phyloP scores from a whole-genome alignment of 2,113 vertebrate genomes.

The Phycodurus eques region DNA sequence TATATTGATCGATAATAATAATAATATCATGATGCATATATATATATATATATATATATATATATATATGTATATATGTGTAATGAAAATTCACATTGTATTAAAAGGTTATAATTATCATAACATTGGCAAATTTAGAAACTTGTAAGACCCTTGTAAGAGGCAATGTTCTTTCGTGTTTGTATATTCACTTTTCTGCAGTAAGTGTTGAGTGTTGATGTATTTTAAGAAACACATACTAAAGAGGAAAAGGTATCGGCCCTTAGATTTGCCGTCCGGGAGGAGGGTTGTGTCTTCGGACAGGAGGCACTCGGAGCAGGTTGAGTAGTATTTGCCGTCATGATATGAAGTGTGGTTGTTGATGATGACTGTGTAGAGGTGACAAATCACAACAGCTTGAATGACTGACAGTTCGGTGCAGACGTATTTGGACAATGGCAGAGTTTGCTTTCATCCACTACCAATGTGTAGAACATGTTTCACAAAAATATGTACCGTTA shows the following conservation, averaged over 20 bases:
- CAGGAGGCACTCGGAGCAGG: constrained; percentile 62
- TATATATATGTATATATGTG: too few relatives aligned
- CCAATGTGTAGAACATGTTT: background rate
- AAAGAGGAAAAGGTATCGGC: constrained; percentile 65
- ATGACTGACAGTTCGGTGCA: background rate
- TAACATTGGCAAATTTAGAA: too few relatives aligned
- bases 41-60: too few relatives aligned
- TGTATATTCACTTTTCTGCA: too few relatives aligned
- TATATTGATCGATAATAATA: too few relatives aligned
- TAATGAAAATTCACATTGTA: too few relatives aligned
- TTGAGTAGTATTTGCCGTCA: constrained; percentile 68
- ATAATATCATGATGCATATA: too few relatives aligned
- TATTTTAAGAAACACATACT: constrained; percentile 41
- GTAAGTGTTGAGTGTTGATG: background rate
- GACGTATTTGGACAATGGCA: background rate
- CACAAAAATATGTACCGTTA: background rate
- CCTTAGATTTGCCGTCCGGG: constrained; percentile 60
- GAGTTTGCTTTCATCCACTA: background rate
- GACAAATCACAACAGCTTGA: background rate
- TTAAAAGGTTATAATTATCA: too few relatives aligned
- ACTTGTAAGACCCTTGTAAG: too few relatives aligned
- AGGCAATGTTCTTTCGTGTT: too few relatives aligned
- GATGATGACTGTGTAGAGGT: constrained; percentile 53
- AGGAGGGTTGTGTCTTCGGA: constrained; percentile 68
- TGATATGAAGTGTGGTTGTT: constrained; percentile 69